A percentile compares a stretch with the other conserved stretches of the same genome.
These are phyloP conservation scores for Aromia moschata DNA, from an alignment of 2,888 invertebrate genomes.

Conservation along the genomic window DNA sequence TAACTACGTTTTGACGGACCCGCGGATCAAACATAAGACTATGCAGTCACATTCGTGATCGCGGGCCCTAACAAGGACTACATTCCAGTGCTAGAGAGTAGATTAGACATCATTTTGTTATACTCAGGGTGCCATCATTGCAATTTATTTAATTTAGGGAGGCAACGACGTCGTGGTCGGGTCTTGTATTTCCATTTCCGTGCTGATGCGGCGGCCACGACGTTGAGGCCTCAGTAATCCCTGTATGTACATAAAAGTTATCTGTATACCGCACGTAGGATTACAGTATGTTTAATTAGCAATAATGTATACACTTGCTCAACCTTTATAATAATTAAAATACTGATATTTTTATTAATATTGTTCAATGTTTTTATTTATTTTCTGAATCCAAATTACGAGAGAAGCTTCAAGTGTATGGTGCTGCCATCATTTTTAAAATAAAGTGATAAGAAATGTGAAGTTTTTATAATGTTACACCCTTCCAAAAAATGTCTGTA, in stretches of 20 bases:
- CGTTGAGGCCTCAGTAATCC: slow-evolving; percentile 41
- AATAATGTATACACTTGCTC: slow-evolving; percentile 63
- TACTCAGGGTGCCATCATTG: slow-evolving; percentile 65
- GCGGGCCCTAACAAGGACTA: slow-evolving; percentile 27
- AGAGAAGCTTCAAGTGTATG: slow-evolving; percentile 59
- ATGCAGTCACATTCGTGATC: slow-evolving; percentile 61
- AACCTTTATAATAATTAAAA: slow-evolving; percentile 54
- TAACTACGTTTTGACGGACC: slow-evolving; percentile 70
- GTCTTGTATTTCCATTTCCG: slow-evolving; percentile 7
- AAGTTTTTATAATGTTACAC: slow-evolving; percentile 10
- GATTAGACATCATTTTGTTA: slow-evolving; percentile 47
- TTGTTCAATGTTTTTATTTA: slow-evolving; percentile 52
- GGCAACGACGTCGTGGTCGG: slow-evolving; percentile 37
- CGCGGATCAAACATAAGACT: slow-evolving; percentile 60
- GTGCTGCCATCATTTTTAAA: slow-evolving; percentile 58
- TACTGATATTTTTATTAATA: slow-evolving; percentile 51
- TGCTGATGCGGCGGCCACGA: slow-evolving; percentile 25
- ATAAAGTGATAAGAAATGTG: slow-evolving; percentile 45
- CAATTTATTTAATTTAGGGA: slow-evolving; percentile 52
- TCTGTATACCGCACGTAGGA: slow-evolving; percentile 47
- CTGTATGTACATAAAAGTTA: slow-evolving; percentile 51
- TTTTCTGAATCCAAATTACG: slow-evolving; percentile 47
- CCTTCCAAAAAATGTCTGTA: too few relatives aligned
- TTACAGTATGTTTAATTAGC: slow-evolving; percentile 47
- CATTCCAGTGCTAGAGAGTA: slow-evolving; percentile 57